phyloP scores from a whole-genome alignment of 1,140 invertebrate genomes.

The Eupeodes corollae region DNA sequence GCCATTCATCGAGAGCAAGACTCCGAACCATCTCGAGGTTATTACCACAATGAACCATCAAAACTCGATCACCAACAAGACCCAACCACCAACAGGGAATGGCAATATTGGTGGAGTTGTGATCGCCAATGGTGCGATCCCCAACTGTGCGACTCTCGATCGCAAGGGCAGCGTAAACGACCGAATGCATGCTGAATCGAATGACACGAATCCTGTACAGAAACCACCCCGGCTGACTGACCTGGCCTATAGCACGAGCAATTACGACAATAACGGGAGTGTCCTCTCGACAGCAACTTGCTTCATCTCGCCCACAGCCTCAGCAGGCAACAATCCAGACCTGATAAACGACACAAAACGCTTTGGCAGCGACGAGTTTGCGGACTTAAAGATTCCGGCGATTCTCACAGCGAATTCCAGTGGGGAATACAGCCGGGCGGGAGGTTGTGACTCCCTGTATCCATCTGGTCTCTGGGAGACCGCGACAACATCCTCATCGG shows the following conservation, averaged over 20 bases:
- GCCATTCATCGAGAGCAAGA: conserved; percentile 62
- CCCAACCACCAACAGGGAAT: conserved; percentile 37
- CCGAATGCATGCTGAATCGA: conserved; percentile 31
- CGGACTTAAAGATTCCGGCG: conserved; percentile 21
- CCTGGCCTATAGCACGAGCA: conserved; percentile 48
- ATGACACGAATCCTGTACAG: conserved; percentile 52
- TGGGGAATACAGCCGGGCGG: conserved; percentile 58
- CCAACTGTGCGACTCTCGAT: conserved; percentile 24
- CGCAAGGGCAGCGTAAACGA: conserved; percentile 16
- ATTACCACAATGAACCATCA: conserved; percentile 50
- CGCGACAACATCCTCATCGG: conserved; percentile 22
- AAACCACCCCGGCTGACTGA: conserved; percentile 56
- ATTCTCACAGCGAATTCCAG: conserved; percentile 29
- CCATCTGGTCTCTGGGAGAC: conserved; percentile 57
- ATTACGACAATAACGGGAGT: conserved; percentile 49
- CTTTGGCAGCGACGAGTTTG: conserved; percentile 42
- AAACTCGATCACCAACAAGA: conserved; percentile 38
- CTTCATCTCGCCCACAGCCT: conserved; percentile 56
- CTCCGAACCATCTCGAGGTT: conserved; percentile 56
- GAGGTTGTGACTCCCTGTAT: conserved; percentile 52
- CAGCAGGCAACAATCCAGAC: conserved; percentile 67
- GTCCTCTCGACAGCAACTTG: conserved; percentile 46
- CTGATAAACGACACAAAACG: conserved; percentile 65
- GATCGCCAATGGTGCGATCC: conserved; percentile 27
- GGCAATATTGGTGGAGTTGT: conserved; percentile 39